Base-by-base conservation (phyloP, 2,888 invertebrate genomes). In the Lepidonotus clava region DNA sequence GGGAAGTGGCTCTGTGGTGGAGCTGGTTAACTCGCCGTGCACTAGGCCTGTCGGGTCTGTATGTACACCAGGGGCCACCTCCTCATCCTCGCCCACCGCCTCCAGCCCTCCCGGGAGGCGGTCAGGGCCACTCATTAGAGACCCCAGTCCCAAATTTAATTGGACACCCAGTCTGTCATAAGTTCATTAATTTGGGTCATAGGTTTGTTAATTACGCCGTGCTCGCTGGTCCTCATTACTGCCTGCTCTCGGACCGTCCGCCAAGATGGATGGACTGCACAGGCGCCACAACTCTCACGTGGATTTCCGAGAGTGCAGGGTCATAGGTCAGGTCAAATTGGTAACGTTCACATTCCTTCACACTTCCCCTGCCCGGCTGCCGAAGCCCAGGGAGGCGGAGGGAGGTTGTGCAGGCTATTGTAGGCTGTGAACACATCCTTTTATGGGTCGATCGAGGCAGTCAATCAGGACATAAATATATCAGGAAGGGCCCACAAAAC, bases 161-260 rank as follows among this genome's bases (percentile, higher is more conserved):
- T 80, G 80, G 80, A 51, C 80, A 46, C 41, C 24, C 41, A 46
- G 80, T 46, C 80, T 28, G 46, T 80, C 46, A 41, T 51, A 46
- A 46, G 80, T 80, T 80, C 80, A 80, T 80, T 80, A 80, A 80
- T 80, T 18, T 46, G 32, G 80, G 80, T 80, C 80, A 46, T 80
- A 80, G 32, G 46, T 80, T 28, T 41, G 80, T 80, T 80, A 41
- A 80, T 80, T 46, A 80, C 76, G 32, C 28, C 11, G 28, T 21
- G 32, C 18, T 11, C 80, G 14, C 46, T 14, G 28, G n/a, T 34
- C 6, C 80, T 80, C 80, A 80, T 80, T 80, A 80, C 41, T 0
- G n/a, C 41, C 5, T n/a, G 4, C 41, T 46, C n/a, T 28, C 0
- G 24, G 46, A n/a, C 28, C 14, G 46, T 46, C 61, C 76, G 34